A percentile compares a stretch with the other conserved stretches of the same genome.
These are phyloP conservation scores for Megathymus violae DNA, from an alignment of 1,140 invertebrate species.

Conservation along the genomic window DNA sequence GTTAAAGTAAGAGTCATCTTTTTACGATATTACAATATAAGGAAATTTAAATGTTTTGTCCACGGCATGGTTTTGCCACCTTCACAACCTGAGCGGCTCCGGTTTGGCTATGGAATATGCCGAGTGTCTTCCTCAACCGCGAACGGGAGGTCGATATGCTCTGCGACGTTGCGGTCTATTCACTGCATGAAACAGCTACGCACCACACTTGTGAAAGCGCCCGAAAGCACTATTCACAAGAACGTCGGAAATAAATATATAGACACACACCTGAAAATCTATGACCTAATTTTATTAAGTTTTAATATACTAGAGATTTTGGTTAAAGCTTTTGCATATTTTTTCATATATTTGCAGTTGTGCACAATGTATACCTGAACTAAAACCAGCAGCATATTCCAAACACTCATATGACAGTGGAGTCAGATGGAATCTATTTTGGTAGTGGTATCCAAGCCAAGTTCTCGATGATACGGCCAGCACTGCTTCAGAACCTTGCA, in stretches of 20 bases:
- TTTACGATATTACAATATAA: no score
- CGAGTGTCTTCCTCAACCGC: slow-evolving; percentile 69
- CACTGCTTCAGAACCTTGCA: slow-evolving; percentile 98
- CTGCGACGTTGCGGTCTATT: slow-evolving; percentile 74
- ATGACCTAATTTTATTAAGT: no score
- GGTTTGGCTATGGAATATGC: slow-evolving; percentile 82
- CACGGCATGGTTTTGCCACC: slow-evolving; percentile 82
- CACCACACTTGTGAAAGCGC: slow-evolving; percentile 60
- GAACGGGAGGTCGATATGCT: slow-evolving; percentile 62
- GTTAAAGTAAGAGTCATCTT: no score
- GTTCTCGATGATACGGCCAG: slow-evolving; percentile 98
- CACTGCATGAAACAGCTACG: slow-evolving; percentile 76
- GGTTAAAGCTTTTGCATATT: no score
- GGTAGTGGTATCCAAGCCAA: slow-evolving; percentile 99
- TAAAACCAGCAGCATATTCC: slow-evolving; percentile 99
- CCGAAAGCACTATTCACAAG: slow-evolving; percentile 62
- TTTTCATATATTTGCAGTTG: no score
- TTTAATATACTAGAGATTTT: no score
- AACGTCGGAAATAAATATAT: slow-evolving; percentile 52
- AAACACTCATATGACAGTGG: slow-evolving; percentile 98
- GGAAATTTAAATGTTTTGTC: slow-evolving; percentile 54
- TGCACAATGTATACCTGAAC: no score
- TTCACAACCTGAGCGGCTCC: slow-evolving; percentile 76
- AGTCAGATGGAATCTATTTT: slow-evolving; percentile 97
- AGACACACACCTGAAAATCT: no score